A percentile compares a stretch with the other conserved stretches of the same genome.
phyloP scores from a whole-genome alignment of 2,888 invertebrate species.

The Tipula helvola region DNA sequence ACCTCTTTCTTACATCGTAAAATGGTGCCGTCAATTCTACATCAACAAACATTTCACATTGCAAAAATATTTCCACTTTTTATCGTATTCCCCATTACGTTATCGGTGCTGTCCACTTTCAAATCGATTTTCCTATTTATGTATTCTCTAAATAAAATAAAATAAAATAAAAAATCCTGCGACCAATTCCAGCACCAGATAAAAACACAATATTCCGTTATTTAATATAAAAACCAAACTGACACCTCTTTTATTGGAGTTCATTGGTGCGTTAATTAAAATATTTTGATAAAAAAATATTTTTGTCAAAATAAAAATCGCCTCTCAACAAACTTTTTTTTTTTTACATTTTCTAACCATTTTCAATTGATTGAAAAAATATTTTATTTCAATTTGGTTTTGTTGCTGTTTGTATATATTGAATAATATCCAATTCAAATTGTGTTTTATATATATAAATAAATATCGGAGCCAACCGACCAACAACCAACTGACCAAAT shows the following conservation, averaged over 20 bases:
- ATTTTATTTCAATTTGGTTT: not conserved
- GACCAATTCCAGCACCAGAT: not conserved
- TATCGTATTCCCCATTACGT: not conserved
- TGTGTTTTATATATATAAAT: not conserved
- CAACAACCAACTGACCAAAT: not conserved
- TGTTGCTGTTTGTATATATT: not conserved
- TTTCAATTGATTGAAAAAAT: not conserved
- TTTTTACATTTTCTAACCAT: not conserved
- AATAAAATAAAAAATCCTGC: not conserved
- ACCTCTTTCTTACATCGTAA: too few species aligned
- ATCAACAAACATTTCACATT: not conserved
- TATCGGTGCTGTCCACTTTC: not conserved
- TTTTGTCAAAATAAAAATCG: not conserved
- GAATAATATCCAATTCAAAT: not conserved
- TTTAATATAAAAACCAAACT: not conserved
- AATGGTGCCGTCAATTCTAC: not conserved
- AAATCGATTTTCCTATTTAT: not conserved
- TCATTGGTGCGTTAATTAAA: slow-evolving; percentile 9
- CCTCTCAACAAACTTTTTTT: not conserved
- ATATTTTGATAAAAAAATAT: slow-evolving; percentile 7
- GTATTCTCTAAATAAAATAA: not conserved
- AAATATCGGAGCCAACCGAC: not conserved
- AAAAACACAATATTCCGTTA: not conserved
- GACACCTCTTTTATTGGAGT: slow-evolving; percentile 8
- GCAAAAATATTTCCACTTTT: not conserved